Base-by-base conservation (phyloP, 1,140 invertebrate species). In the Tigriopus japonicus region DNA sequence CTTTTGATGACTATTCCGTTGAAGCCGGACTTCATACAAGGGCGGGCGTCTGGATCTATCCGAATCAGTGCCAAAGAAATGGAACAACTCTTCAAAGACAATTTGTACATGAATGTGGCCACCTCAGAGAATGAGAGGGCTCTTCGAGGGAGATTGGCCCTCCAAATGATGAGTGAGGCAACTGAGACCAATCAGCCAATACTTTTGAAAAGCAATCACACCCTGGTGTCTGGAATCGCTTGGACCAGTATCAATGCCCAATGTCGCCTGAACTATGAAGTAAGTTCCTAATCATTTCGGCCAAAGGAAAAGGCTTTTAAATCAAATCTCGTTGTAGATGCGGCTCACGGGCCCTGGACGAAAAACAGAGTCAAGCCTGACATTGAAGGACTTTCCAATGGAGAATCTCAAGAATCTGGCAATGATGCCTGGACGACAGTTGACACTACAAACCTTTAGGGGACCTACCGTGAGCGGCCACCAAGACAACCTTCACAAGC, bases 201-300 rank as follows among this genome's bases (percentile, higher is more conserved):
- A 6, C 67, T 87, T 1, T 68, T 87, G 3, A 76, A 77, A 41
- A 72, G 77, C 5, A 56, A 56, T 49, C 45, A 5, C 45, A 49
- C 5, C 21, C n/a, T 49, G 45, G 45, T 78, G 2, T 79, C 81
- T n/a, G 87, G 84, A 15, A 73, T 88, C 35, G 81, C 82, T 13
- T 92, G 87, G 87, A 71, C 85, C 42, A 78, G 80, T 1, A 79
- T 92, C 5, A 86, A 90, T 68, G 75, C 77, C 1, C 80, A 87
- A 42, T 92, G 87, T 69, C 80, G 81, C 64, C 70, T 90, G 1
- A 83, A 89, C 67, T 92, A 88, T 66, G 86, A 91, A 69, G 77
- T 90, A 19, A 35, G 28, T 9, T 35, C 9, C 3, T 35, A 5
- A 3, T 5, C 9, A 35, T 35, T 35, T 35, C 28, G 28, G 9